Percentiles rank a stretch among this genome's conserved stretches.
Evolutionary conservation across 2,113 vertebrate genomes (phyloP).

Genomic region (Melanocharis versteri): DNA sequence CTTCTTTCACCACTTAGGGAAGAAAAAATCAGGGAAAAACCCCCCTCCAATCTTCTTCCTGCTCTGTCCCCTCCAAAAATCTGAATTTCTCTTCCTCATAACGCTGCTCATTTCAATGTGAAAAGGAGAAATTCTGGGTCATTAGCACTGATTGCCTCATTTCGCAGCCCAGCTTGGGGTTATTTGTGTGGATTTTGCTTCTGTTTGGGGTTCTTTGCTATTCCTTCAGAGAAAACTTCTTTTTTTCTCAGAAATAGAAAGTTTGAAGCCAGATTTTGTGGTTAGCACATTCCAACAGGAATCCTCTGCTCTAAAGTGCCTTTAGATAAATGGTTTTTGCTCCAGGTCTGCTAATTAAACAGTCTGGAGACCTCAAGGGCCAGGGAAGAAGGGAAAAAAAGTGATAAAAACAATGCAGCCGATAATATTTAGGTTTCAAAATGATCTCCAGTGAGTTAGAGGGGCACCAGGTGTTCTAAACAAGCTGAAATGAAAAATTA

Average conservation of each 20-base stretch:
- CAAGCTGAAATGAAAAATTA: not conserved
- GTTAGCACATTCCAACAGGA: not conserved
- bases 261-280: not conserved
- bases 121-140: not conserved
- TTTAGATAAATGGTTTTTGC: not conserved
- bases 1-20: not conserved
- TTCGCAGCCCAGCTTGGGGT: not conserved
- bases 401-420: not conserved
- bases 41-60: not conserved
- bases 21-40: not conserved
- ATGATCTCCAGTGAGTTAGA: not conserved
- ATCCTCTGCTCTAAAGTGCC: not conserved
- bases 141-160: not conserved
- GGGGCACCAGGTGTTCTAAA: not conserved
- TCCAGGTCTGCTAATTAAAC: not conserved
- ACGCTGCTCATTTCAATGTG: not conserved
- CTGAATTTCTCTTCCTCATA: not conserved
- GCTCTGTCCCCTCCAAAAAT: not conserved
- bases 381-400: not conserved
- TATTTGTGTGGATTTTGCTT: not conserved
- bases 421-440: not conserved
- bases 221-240: not conserved
- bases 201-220: not conserved
- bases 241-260: not conserved
- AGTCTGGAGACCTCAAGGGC: not conserved